Base-by-base conservation (phyloP, 1,140 invertebrate species). In the Heliconius hermathena region DNA sequence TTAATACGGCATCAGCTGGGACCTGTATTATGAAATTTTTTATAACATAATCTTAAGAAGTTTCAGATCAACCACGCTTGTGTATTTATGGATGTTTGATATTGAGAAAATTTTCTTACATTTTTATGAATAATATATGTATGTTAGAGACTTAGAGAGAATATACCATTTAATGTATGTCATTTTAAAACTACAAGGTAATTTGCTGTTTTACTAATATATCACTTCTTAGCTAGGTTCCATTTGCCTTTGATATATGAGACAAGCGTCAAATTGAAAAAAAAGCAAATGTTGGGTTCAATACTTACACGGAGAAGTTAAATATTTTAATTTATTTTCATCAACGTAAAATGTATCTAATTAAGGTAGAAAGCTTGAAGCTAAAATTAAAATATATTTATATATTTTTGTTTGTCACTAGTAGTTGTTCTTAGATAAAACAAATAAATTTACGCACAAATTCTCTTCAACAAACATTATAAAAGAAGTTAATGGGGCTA, bases 1-100 rank as follows among this genome's bases (percentile, higher is more conserved):
- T 91, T 93, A 91, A 91, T 93, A 93, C 88, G 81, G 85, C 88
- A 91, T 91, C 90, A 90, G 87, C 90, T 93, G 89, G 85, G 85
- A 78, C 80, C 73, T 71, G 85, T 87, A 90, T 91, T 93, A 91
- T 90, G 90, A 89, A 89, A 88, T 85, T 86, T 90, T 90, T 90
- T 90, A 90, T 86, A 84, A 83, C 84, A 80, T 78, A 79, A 76
- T 57, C 74, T 46, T 57, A 36, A 72, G 70, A 82, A 83, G 83
- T 87, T 86, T 84, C 74, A 75, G 83, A 83, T 84, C 79, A 86
- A 83, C 83, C 82, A 81, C 70, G 76, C 33, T 82, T 57, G 46
- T 73, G 33, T 71, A 81, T 77, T 83, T 83, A 76, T 77, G 52
- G 81, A 60, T 54, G n/a, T 71, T 73, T 78, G 29, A 78, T 78